phyloP scores from a whole-genome alignment of 2,888 invertebrate species.

The Spodoptera exigua region DNA sequence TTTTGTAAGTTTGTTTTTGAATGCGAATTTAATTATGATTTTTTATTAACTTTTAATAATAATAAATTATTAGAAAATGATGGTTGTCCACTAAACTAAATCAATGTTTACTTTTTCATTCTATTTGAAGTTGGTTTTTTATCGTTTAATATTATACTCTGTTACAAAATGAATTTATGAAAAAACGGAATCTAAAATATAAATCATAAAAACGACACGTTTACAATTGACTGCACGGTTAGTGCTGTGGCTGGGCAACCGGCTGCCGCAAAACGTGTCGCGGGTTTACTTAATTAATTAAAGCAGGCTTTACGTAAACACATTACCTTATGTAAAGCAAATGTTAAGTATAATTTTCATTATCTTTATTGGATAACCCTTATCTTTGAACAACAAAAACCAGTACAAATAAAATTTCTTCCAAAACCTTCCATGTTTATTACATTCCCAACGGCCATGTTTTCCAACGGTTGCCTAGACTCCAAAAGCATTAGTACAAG shows the following conservation, averaged over 20 bases:
- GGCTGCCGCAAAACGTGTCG: no score
- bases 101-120: no score
- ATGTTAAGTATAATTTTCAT: slow-evolving; percentile 27
- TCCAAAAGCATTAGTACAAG: slow-evolving; percentile 23
- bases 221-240: no score
- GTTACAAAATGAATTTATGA: no score
- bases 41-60: no score
- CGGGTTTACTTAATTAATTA: neutral
- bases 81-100: no score
- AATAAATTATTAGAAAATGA: neutral
- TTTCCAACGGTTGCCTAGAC: slow-evolving; percentile 19
- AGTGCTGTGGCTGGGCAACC: no score
- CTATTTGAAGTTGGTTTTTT: no score
- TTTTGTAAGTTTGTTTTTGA: slow-evolving; percentile 6
- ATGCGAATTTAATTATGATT: neutral
- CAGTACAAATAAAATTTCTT: slow-evolving; percentile 10
- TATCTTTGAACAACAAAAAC: slow-evolving; percentile 20
- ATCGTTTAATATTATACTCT: no score
- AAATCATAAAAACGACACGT: no score
- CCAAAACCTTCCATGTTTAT: slow-evolving; percentile 12
- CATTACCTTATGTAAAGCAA: slow-evolving; percentile 7
- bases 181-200: no score
- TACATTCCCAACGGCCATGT: slow-evolving; percentile 15
- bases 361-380: slow-evolving; percentile 42
- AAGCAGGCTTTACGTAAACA: slow-evolving; percentile 1